These are phyloP conservation scores for Trichopria drosophilae DNA, from an alignment of 2,888 invertebrate genomes.

Conservation along the genomic window DNA sequence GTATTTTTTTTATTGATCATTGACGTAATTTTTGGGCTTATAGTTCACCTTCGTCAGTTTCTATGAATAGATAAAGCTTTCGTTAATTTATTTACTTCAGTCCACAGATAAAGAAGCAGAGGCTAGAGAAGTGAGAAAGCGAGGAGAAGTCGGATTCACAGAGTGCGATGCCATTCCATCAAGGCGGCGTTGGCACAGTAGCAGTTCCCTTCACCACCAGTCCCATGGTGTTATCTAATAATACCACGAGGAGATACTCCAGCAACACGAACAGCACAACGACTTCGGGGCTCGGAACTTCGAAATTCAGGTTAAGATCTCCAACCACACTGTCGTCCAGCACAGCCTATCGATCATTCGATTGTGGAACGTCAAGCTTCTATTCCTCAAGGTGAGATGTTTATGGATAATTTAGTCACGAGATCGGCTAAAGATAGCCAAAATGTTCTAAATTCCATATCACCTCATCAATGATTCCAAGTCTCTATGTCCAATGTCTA, in stretches of 20 bases:
- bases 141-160: not conserved
- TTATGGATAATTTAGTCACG: not conserved
- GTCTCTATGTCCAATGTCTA: not conserved
- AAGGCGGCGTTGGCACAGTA: conserved; percentile 52
- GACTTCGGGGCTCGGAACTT: conserved; percentile 39
- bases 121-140: not conserved
- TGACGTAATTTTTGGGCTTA: no score
- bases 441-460: not conserved
- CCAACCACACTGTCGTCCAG: conserved; percentile 35
- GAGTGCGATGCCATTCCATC: conserved; percentile 52
- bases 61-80: no score
- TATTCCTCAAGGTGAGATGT: conserved; percentile 39
- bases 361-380: conserved; percentile 37
- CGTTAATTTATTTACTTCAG: no score
- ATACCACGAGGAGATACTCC: conserved; percentile 45
- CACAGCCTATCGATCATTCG: conserved; percentile 29
- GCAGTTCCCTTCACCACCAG: conserved; percentile 51
- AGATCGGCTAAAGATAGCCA: not conserved
- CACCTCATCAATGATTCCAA: not conserved
- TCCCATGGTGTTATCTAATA: conserved; percentile 52
- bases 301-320: conserved; percentile 43
- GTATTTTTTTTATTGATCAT: no score
- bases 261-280: conserved; percentile 40
- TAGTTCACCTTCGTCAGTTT: no score
- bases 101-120: no score